phyloP scores from a whole-genome alignment of 2,113 vertebrate species.

The Emydocephalus ijimae region DNA sequence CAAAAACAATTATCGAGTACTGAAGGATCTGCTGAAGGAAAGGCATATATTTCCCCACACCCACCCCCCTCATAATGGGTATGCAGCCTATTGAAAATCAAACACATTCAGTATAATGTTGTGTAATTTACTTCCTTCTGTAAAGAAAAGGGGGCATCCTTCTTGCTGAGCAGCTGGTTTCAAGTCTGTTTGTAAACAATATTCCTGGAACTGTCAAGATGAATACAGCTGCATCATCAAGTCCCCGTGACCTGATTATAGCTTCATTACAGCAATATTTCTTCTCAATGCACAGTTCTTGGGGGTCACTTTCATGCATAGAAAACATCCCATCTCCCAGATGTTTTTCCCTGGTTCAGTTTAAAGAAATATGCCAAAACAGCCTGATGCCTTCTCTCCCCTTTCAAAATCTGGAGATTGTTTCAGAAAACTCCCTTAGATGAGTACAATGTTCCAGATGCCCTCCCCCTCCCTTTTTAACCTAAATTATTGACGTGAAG shows the following conservation, averaged over 20 bases:
- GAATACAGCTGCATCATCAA: neutral
- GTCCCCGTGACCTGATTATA: neutral
- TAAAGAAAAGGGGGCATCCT: neutral
- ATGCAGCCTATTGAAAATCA: conserved; percentile 14
- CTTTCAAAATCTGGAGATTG: conserved; percentile 25
- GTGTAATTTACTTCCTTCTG: conserved; percentile 22
- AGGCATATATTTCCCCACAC: neutral
- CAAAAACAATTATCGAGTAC: neutral
- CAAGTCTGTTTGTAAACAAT: conserved; percentile 9
- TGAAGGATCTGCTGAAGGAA: neutral
- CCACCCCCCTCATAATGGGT: neutral
- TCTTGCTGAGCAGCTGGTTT: conserved; percentile 20
- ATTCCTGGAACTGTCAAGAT: neutral
- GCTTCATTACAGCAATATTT: conserved; percentile 1
- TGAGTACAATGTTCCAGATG: conserved; percentile 38
- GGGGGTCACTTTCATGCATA: neutral
- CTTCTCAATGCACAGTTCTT: conserved; percentile 2
- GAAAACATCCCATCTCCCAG: neutral
- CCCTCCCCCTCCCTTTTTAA: conserved; percentile 50
- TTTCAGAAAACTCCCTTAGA: conserved; percentile 35
- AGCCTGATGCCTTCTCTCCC: neutral
- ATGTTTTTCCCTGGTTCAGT: neutral
- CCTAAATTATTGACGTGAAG: conserved; percentile 68
- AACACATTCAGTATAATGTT: neutral
- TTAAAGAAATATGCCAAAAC: neutral